phyloP scores from a whole-genome alignment of 64 coral and sea anemone genomes.

The Anthopleura sola region DNA sequence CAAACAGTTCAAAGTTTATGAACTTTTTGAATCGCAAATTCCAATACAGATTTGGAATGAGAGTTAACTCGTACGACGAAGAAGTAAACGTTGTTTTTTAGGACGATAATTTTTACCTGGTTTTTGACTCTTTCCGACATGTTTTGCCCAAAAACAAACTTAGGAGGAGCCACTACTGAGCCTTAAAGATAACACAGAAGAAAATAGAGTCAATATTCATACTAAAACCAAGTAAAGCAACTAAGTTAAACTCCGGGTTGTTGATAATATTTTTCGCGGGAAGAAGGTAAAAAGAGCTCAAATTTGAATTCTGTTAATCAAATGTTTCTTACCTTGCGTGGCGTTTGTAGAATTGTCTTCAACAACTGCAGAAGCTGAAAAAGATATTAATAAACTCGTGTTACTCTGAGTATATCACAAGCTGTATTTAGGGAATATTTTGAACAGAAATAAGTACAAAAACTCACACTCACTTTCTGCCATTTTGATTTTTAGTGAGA shows the following conservation, averaged over 20 bases:
- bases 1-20: background rate
- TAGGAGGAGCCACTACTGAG: constrained; percentile 57
- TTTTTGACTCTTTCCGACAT: constrained; percentile 43
- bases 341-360: background rate
- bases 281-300: background rate
- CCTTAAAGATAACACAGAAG: background rate
- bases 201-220: background rate
- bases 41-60: background rate
- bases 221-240: background rate
- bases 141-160: constrained; percentile 69
- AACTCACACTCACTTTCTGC: constrained; percentile 32
- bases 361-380: constrained; percentile 10
- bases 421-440: background rate
- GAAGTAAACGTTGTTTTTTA: background rate
- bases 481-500: constrained; percentile 47
- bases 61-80: background rate
- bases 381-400: background rate
- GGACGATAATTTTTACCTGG: background rate
- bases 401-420: background rate
- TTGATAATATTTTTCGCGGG: background rate
- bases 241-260: background rate
- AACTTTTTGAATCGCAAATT: background rate
- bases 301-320: constrained; percentile 13
- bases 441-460: background rate
- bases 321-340: background rate